Percentiles rank a stretch among this genome's conserved stretches.
phyloP scores from a whole-genome alignment of 2,113 vertebrate species.

The Todiramphus saurophagus region DNA sequence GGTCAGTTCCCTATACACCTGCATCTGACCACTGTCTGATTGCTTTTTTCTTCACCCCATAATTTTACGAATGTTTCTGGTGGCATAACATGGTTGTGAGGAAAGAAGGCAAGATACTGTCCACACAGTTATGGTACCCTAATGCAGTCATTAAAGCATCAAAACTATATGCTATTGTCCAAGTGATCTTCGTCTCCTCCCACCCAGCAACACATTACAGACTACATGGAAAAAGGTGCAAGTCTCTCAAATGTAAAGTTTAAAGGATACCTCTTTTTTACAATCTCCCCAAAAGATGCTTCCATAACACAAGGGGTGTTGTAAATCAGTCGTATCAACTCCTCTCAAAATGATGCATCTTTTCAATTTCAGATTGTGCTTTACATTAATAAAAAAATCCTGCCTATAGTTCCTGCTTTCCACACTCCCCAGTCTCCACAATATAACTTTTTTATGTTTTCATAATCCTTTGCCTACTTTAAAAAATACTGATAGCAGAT shows the following conservation, averaged over 20 bases:
- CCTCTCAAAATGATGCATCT: not conserved
- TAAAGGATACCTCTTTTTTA: not conserved
- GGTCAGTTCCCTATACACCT: not conserved
- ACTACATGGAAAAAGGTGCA: not conserved
- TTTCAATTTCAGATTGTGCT: not conserved
- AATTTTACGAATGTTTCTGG: not conserved
- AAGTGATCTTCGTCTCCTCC: not conserved
- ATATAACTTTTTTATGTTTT: not conserved
- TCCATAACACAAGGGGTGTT: not conserved
- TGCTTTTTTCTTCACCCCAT: not conserved
- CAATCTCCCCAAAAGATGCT: not conserved
- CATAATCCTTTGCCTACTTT: not conserved
- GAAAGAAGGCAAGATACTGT: not conserved
- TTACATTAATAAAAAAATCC: not conserved
- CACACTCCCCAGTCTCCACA: not conserved
- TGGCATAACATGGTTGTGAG: not conserved
- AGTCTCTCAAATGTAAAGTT: not conserved
- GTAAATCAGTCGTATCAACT: not conserved
- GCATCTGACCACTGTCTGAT: not conserved
- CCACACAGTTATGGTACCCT: not conserved
- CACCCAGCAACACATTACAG: not conserved
- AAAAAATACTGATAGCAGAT: not conserved
- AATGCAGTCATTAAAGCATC: not conserved
- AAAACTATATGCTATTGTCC: not conserved
- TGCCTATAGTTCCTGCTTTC: not conserved